Percentiles rank a stretch among this genome's conserved stretches.
phyloP scores from a whole-genome alignment of 2,113 vertebrate genomes.

The Actenoides hombroni region DNA sequence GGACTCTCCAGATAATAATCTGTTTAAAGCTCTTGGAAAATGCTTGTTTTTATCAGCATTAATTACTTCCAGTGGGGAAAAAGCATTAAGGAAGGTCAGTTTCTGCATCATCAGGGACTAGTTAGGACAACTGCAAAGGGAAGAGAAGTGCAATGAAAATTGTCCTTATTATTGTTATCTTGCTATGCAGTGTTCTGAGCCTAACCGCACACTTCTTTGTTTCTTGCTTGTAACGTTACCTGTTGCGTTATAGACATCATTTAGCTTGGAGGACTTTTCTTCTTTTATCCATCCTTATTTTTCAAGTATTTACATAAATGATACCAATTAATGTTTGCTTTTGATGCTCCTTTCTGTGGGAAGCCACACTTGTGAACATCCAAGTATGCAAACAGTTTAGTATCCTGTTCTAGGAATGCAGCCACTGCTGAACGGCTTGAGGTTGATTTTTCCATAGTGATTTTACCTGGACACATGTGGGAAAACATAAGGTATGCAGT shows the following conservation, averaged over 20 bases:
- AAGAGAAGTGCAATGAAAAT: neutral
- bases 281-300: neutral
- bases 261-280: neutral
- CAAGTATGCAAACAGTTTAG: too few relatives aligned
- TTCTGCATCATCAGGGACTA: neutral
- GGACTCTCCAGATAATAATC: neutral
- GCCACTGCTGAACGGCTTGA: too few relatives aligned
- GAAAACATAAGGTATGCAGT: too few relatives aligned
- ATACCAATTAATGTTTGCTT: neutral
- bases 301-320: neutral
- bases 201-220: neutral
- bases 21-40: neutral
- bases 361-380: too few relatives aligned
- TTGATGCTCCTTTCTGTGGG: neutral
- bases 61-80: conserved; percentile 1
- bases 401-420: too few relatives aligned
- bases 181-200: neutral
- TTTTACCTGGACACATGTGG: too few relatives aligned
- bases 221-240: neutral
- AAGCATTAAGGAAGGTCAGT: neutral
- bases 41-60: neutral
- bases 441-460: too few relatives aligned
- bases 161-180: neutral
- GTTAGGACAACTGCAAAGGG: neutral
- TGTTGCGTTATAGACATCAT: neutral